phyloP scores from a whole-genome alignment of 2,113 vertebrate species.

The Neodon shergylaensis region DNA sequence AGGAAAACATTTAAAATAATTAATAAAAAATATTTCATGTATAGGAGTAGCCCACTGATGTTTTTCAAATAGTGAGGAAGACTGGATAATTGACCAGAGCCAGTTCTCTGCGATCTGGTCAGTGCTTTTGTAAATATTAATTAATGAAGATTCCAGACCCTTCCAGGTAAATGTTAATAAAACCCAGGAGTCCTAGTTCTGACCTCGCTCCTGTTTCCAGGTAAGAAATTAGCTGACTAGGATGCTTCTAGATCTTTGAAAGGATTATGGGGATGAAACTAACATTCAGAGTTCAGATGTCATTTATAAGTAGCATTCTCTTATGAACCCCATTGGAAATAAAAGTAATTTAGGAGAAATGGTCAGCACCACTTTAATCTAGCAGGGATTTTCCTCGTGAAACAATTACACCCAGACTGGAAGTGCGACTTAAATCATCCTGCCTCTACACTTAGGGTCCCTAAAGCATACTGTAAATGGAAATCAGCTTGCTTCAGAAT shows the following conservation, averaged over 20 bases:
- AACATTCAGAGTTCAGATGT: constrained; percentile 18
- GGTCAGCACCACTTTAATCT: constrained; percentile 67
- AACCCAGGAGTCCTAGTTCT: constrained; percentile 20
- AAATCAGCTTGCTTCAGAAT: constrained; percentile 82
- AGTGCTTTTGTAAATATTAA: constrained; percentile 51
- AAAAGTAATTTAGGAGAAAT: constrained; percentile 61
- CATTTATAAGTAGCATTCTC: constrained; percentile 43
- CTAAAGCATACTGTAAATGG: constrained; percentile 78
- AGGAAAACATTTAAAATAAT: constrained; percentile 57
- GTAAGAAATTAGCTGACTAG: constrained; percentile 45
- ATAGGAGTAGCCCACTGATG: constrained; percentile 52
- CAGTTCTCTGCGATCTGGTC: constrained; percentile 12
- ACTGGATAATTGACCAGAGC: constrained; percentile 37
- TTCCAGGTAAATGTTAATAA: constrained; percentile 66
- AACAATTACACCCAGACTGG: constrained; percentile 71
- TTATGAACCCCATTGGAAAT: constrained; percentile 48
- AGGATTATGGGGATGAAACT: constrained; percentile 41
- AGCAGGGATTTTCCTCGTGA: constrained; percentile 57
- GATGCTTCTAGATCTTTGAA: background rate
- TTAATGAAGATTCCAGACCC: constrained; percentile 39
- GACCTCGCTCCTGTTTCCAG: constrained; percentile 47
- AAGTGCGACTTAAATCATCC: constrained; percentile 68
- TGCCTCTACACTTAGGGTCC: constrained; percentile 79
- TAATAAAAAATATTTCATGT: constrained; percentile 47
- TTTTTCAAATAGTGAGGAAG: constrained; percentile 60